A percentile compares a stretch with the other conserved stretches of the same genome.
Evolutionary conservation across 2,797 vertebrate species (phyloP).

Genomic region (Phylloscopus collybita): DNA sequence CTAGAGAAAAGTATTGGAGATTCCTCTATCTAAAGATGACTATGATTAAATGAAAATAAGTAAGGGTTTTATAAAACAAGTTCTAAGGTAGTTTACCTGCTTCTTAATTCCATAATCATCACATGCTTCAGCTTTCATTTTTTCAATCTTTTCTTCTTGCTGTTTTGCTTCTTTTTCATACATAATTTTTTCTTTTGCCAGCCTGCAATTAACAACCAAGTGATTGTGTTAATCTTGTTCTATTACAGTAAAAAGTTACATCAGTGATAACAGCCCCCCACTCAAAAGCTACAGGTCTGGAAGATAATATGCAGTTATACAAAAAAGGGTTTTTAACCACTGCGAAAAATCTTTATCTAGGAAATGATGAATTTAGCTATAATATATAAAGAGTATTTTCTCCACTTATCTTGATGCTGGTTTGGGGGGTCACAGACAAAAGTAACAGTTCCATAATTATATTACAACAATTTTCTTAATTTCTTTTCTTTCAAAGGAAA

Average conservation of each 20-base stretch:
- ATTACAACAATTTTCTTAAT: neutral
- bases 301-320: neutral
- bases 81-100: constrained; percentile 80
- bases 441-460: neutral
- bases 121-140: constrained; percentile 86
- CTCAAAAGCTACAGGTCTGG: neutral
- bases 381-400: neutral
- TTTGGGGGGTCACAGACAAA: neutral
- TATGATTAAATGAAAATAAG: neutral
- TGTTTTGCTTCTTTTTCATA: constrained; percentile 91
- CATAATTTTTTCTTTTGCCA: constrained; percentile 89
- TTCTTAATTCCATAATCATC: constrained; percentile 92
- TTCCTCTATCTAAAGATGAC: neutral
- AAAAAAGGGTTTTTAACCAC: neutral
- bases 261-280: neutral
- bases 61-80: neutral
- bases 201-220: constrained; percentile 77
- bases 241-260: neutral
- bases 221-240: constrained; percentile 8
- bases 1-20: neutral
- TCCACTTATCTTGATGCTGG: neutral
- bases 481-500: neutral
- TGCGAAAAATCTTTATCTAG: neutral
- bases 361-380: neutral
- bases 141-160: constrained; percentile 91